Percentiles rank a stretch among this genome's conserved stretches.
phyloP scores from a whole-genome alignment of 1,140 invertebrate genomes.

The Drosophila sp. region DNA sequence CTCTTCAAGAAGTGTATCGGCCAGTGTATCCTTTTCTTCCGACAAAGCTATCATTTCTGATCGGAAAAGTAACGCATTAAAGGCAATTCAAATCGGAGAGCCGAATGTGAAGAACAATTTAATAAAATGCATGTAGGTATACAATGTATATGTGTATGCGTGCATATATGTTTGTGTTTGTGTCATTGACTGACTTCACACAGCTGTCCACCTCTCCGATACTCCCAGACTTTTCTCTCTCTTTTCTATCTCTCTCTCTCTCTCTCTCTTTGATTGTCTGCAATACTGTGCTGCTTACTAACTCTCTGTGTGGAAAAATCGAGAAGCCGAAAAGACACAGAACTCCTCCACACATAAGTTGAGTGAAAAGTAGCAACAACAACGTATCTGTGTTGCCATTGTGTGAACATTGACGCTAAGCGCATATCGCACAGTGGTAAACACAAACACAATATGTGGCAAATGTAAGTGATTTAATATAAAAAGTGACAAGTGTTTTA shows the following conservation, averaged over 20 bases:
- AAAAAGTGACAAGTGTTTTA: too few relatives aligned
- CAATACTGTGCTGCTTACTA: background rate
- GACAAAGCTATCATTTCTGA: too few relatives aligned
- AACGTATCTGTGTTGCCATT: constrained; percentile 42
- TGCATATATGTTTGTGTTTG: constrained; percentile 7
- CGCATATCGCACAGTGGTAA: constrained; percentile 42
- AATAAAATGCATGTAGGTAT: too few relatives aligned
- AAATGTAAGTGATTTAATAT: too few relatives aligned
- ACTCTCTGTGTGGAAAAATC: constrained; percentile 39
- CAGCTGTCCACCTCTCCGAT: constrained; percentile 27
- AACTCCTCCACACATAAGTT: constrained; percentile 23
- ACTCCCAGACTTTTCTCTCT: constrained; percentile 1
- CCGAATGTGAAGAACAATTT: too few relatives aligned
- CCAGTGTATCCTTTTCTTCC: too few relatives aligned
- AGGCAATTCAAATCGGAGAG: too few relatives aligned
- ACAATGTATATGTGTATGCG: background rate
- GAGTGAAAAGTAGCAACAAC: constrained; percentile 1
- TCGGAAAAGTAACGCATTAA: too few relatives aligned
- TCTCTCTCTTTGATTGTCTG: background rate
- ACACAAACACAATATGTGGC: background rate
- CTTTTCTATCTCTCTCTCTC: background rate
- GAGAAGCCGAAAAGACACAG: constrained; percentile 51
- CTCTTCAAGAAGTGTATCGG: too few relatives aligned
- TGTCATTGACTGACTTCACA: constrained; percentile 40
- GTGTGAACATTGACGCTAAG: constrained; percentile 62